Evolutionary conservation across 2,888 invertebrate genomes (phyloP).

Genomic region (Lycaena phlaeas): DNA sequence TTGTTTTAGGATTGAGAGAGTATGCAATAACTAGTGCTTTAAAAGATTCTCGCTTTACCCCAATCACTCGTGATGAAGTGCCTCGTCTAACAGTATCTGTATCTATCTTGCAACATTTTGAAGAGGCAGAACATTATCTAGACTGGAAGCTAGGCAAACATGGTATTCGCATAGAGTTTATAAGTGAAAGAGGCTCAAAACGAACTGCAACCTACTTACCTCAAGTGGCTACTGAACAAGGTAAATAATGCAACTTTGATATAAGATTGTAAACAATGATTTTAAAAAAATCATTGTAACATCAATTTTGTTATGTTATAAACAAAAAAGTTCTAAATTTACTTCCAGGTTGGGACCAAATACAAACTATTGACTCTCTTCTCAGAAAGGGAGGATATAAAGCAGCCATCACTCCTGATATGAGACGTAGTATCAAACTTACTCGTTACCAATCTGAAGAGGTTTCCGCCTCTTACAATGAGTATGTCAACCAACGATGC

Average conservation of each 20-base stretch:
- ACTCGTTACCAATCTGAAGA: constrained; percentile 98
- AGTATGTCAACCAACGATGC: constrained; percentile 84
- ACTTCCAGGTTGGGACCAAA: constrained; percentile 95
- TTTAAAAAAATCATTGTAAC: too few relatives aligned
- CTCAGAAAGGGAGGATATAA: constrained; percentile 98
- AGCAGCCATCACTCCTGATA: constrained; percentile 89
- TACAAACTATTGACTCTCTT: constrained; percentile 97
- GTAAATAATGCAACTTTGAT: too few relatives aligned
- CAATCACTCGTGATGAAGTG: constrained; percentile 94
- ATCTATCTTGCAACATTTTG: constrained; percentile 96
- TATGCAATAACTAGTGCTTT: constrained; percentile 98
- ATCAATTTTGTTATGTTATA: too few relatives aligned
- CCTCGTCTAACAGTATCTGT: constrained; percentile 94
- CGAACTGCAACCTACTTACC: constrained; percentile 98
- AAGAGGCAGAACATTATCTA: constrained; percentile 93
- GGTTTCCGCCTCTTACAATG: constrained; percentile 89
- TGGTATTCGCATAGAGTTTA: constrained; percentile 98
- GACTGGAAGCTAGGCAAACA: constrained; percentile 99
- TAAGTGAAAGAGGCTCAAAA: constrained; percentile 93
- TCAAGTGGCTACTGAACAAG: constrained; percentile 98
- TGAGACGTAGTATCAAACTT: constrained; percentile 91
- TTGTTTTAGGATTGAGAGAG: constrained; percentile 84
- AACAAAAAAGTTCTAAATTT: neutral
- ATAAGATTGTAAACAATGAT: too few relatives aligned
- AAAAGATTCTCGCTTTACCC: constrained; percentile 97